These are phyloP conservation scores for Ceryle rudis DNA, from an alignment of 2,797 vertebrate genomes.

Conservation along the genomic window DNA sequence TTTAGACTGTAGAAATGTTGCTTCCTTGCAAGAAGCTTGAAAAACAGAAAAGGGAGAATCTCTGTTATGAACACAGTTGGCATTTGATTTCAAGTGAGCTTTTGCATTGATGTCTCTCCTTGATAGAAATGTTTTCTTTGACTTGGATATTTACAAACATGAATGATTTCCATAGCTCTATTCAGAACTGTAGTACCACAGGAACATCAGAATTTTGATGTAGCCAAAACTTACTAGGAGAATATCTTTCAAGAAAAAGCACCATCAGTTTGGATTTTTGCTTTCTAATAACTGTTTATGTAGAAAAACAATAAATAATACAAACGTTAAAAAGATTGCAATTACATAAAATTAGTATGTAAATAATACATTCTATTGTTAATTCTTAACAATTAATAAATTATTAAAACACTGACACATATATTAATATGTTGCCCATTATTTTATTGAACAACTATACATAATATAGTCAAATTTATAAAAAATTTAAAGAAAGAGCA, in stretches of 20 bases:
- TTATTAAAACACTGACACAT: not conserved
- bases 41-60: not conserved
- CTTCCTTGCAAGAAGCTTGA: not conserved
- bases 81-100: not conserved
- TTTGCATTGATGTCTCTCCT: not conserved
- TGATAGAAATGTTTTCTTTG: rapidly evolving
- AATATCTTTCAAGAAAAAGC: not conserved
- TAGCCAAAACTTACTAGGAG: not conserved
- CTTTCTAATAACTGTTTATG: not conserved
- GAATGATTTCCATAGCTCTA: not conserved
- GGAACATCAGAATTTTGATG: not conserved
- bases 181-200: not conserved
- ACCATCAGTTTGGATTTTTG: not conserved
- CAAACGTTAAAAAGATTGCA: not conserved
- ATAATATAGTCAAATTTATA: not conserved
- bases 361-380: not conserved
- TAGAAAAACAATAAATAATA: not conserved
- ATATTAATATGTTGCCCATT: not conserved
- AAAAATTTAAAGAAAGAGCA: not conserved
- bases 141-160: not conserved
- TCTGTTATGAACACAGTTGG: rapidly evolving
- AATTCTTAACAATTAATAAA: not conserved
- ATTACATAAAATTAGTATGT: not conserved
- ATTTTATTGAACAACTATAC: not conserved
- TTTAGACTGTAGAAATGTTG: not conserved